Conservation (phyloP, 2,888 invertebrate genomes). For the Synanthedon tipuliformis region DNA sequence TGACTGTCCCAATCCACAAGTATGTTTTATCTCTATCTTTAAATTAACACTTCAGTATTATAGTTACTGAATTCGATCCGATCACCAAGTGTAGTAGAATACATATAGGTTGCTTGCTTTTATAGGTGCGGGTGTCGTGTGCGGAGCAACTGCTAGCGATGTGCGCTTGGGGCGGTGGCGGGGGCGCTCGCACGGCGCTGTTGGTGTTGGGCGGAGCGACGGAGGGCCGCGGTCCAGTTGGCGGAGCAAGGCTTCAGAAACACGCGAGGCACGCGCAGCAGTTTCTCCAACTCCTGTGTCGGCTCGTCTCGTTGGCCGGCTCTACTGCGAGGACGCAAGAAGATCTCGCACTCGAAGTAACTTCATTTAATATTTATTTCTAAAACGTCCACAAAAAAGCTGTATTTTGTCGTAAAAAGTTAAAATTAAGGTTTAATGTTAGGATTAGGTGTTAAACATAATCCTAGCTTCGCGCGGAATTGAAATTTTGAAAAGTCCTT, state of each 20-base stretch:
- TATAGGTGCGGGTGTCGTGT: conserved; percentile 78
- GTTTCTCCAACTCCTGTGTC: conserved; percentile 79
- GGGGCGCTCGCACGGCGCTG: conserved; percentile 47
- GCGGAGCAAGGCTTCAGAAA: conserved; percentile 43
- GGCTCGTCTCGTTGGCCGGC: conserved; percentile 77
- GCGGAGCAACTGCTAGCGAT: conserved; percentile 87
- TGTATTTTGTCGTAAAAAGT: too few species aligned
- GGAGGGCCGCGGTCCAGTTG: conserved; percentile 64
- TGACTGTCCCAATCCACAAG: conserved; percentile 80
- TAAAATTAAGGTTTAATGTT: too few species aligned
- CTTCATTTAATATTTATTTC: not conserved
- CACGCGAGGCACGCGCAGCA: conserved; percentile 82
- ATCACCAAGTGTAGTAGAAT: too few species aligned
- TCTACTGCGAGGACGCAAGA: conserved; percentile 78
- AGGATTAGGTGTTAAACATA: too few species aligned
- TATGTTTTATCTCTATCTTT: conserved; percentile 13
- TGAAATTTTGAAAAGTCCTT: too few species aligned
- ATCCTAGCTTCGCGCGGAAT: too few species aligned
- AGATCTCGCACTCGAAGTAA: conserved; percentile 47
- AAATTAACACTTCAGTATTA: too few species aligned
- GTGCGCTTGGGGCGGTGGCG: conserved; percentile 82
- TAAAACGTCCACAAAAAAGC: not conserved
- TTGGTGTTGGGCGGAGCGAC: conserved; percentile 40
- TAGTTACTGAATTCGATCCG: too few species aligned
- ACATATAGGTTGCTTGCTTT: not conserved